Evolutionary conservation across 2,888 invertebrate species (phyloP).

Genomic region (Eristalis intricaria): DNA sequence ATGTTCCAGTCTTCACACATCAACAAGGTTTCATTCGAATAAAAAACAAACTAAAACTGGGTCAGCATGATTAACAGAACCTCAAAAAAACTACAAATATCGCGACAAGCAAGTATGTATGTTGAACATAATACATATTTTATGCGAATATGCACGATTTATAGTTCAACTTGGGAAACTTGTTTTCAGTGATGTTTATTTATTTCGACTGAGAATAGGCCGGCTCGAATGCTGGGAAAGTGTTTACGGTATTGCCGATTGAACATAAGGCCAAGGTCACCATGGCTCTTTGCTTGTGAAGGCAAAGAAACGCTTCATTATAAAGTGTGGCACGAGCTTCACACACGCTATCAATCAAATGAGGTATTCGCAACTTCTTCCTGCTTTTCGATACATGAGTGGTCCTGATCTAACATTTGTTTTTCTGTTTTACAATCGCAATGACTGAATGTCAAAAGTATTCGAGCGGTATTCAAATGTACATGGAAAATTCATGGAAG

Average conservation of each 20-base stretch:
- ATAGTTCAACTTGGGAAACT: conserved; percentile 9
- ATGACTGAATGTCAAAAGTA: background rate
- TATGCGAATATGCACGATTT: background rate
- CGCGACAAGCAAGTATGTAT: background rate
- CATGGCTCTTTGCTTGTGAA: background rate
- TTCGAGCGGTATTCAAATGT: background rate
- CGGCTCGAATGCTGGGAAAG: conserved; percentile 1
- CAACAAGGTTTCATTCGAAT: background rate
- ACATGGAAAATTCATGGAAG: background rate
- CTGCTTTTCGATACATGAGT: background rate
- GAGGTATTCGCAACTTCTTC: background rate
- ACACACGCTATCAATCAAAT: conserved; percentile 10
- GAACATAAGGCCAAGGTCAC: conserved; percentile 37
- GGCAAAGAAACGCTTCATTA: background rate
- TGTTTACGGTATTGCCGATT: conserved; percentile 21
- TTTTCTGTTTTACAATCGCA: background rate
- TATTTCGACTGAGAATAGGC: background rate
- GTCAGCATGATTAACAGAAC: conserved; percentile 4
- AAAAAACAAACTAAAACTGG: conserved; percentile 1
- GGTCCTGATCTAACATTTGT: background rate
- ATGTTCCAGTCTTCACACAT: background rate
- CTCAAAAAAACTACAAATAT: background rate
- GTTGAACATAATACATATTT: background rate
- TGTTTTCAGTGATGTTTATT: conserved; percentile 1
- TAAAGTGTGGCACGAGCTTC: conserved; percentile 31